Conservation (phyloP, 2,888 invertebrate genomes). For the Drosophila rellima region DNA sequence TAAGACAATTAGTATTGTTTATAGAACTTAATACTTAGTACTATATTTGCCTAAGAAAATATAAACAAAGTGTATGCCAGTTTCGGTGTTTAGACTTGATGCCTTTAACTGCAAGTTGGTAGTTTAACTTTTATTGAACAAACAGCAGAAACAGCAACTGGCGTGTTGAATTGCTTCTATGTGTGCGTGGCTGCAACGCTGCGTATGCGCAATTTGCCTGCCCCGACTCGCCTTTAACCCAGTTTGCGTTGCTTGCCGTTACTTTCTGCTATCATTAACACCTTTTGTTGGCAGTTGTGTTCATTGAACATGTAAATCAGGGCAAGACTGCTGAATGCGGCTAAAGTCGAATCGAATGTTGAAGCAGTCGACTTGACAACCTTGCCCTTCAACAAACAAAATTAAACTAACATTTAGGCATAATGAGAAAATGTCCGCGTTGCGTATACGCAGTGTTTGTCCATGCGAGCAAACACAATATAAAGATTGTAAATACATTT, state of each 20-base stretch:
- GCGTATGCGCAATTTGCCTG: conserved; percentile 71
- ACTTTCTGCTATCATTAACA: conserved; percentile 53
- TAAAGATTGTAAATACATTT: conserved; percentile 48
- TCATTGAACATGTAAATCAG: conserved; percentile 49
- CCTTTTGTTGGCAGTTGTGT: conserved; percentile 37
- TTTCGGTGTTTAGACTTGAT: conserved; percentile 22
- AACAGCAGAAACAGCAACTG: conserved; percentile 55
- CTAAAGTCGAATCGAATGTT: neutral
- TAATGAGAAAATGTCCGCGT: conserved; percentile 41
- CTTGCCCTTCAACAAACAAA: conserved; percentile 43
- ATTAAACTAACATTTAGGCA: conserved; percentile 15
- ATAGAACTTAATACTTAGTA: too few relatives aligned
- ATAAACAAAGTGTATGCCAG: conserved; percentile 29
- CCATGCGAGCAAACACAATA: conserved; percentile 48
- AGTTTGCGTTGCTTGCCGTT: conserved; percentile 43
- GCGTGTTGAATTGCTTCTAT: conserved; percentile 48
- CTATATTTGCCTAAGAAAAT: too few relatives aligned
- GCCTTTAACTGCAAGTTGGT: conserved; percentile 6
- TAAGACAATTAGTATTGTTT: too few relatives aligned
- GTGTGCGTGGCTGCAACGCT: conserved; percentile 57
- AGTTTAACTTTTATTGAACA: conserved; percentile 71
- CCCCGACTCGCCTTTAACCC: conserved; percentile 58
- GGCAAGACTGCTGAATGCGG: conserved; percentile 9
- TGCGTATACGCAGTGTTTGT: conserved; percentile 61
- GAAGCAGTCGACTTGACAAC: conserved; percentile 15